Evolutionary conservation across 92 coral and sea anemone genomes (phyloP).

Genomic region (Epizoanthus stellaris): DNA sequence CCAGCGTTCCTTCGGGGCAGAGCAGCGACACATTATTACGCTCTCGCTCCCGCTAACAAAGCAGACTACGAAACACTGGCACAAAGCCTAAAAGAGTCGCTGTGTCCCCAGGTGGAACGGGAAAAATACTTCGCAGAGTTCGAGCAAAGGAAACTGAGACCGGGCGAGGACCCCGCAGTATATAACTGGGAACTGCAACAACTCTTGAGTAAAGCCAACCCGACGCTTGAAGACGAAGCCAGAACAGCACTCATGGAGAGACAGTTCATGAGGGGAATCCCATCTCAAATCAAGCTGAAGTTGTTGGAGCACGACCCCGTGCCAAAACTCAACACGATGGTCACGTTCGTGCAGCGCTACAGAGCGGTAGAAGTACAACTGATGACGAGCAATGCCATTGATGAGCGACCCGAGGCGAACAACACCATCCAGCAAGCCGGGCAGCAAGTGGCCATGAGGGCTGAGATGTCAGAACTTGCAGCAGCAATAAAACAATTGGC

Average conservation of each 20-base stretch:
- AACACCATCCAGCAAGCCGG: neutral
- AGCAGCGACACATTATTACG: constrained; percentile 19
- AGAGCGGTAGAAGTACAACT: constrained; percentile 21
- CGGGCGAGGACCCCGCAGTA: constrained; percentile 39
- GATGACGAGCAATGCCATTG: constrained; percentile 9
- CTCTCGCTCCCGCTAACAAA: neutral
- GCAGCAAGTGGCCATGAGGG: constrained; percentile 14
- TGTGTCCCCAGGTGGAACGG: neutral
- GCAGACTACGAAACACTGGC: neutral
- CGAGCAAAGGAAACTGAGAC: neutral
- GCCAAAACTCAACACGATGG: constrained; percentile 43
- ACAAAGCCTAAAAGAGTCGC: neutral
- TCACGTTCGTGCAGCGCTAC: constrained; percentile 38
- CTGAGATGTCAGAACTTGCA: neutral
- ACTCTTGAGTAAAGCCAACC: constrained; percentile 52
- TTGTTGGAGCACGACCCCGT: constrained; percentile 52
- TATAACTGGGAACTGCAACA: constrained; percentile 50
- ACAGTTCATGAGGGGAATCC: constrained; percentile 48
- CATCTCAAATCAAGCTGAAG: constrained; percentile 43
- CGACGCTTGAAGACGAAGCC: constrained; percentile 35
- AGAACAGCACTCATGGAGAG: constrained; percentile 33
- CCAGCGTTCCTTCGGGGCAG: constrained; percentile 27
- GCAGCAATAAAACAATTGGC: constrained; percentile 25
- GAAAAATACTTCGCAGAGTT: constrained; percentile 11
- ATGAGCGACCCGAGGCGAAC: neutral